phyloP scores from a whole-genome alignment of 2,113 vertebrate species.

The Tapirus terrestris region DNA sequence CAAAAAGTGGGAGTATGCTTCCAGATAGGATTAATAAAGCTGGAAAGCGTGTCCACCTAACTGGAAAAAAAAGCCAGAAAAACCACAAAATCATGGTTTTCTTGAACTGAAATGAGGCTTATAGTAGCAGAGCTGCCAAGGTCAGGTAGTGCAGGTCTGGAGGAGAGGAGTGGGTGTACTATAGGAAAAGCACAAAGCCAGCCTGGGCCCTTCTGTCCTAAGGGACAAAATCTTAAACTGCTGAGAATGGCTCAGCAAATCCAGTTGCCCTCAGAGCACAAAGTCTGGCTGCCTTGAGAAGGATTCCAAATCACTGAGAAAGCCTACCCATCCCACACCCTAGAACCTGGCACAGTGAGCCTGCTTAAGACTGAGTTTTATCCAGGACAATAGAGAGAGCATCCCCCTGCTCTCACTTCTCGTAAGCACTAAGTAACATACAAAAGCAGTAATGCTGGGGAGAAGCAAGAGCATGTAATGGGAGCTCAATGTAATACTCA shows the following conservation, averaged over 20 bases:
- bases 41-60: neutral
- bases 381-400: too few species aligned
- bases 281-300: rapidly evolving
- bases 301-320: rapidly evolving
- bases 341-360: neutral
- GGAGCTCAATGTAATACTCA: neutral
- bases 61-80: neutral
- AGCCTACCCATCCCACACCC: too few species aligned
- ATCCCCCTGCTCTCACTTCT: neutral
- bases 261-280: neutral
- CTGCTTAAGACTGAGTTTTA: neutral
- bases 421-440: too few species aligned
- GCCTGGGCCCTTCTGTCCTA: neutral
- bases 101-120: neutral
- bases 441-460: too few species aligned
- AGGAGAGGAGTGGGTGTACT: neutral
- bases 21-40: neutral
- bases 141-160: too few species aligned
- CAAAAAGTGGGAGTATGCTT: neutral
- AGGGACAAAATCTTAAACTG: neutral
- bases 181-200: too few species aligned
- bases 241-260: too few species aligned
- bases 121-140: neutral
- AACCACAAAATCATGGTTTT: neutral
- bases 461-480: too few species aligned